Conservation (phyloP, 2,113 vertebrate species). For the Phylloscopus trochilus region DNA sequence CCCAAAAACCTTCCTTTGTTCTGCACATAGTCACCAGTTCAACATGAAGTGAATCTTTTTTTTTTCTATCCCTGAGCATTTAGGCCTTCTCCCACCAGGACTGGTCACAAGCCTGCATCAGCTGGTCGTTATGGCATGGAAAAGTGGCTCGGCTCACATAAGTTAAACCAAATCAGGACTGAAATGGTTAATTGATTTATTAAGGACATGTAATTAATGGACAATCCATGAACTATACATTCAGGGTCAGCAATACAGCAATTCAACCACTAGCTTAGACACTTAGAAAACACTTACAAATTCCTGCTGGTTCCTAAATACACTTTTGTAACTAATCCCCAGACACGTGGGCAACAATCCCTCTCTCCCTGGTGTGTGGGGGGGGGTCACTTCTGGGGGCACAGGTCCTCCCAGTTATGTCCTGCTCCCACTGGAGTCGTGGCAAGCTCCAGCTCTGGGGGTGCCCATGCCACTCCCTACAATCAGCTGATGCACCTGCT, state of each 20-base stretch:
- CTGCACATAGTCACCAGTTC: background rate
- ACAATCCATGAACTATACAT: background rate
- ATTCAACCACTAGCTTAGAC: background rate
- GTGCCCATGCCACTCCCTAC: accelerated
- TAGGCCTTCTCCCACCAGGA: background rate
- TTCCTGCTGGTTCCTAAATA: background rate
- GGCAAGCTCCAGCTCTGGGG: background rate
- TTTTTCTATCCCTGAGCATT: background rate
- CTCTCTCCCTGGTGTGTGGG: background rate
- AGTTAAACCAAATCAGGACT: background rate
- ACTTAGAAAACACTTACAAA: background rate
- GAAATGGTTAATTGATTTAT: background rate
- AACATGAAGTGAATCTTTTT: background rate
- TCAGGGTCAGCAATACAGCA: background rate
- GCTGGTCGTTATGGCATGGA: background rate
- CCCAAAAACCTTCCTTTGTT: background rate
- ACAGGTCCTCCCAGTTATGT: accelerated
- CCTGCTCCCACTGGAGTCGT: background rate
- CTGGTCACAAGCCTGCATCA: background rate
- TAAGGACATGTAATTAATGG: background rate
- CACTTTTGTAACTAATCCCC: background rate
- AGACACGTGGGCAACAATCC: accelerated
- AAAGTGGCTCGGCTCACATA: background rate
- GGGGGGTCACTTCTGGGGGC: background rate
- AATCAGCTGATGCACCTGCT: background rate